Base-by-base conservation (phyloP, 2,888 invertebrate genomes). In the Lasioglossum zephyrum region DNA sequence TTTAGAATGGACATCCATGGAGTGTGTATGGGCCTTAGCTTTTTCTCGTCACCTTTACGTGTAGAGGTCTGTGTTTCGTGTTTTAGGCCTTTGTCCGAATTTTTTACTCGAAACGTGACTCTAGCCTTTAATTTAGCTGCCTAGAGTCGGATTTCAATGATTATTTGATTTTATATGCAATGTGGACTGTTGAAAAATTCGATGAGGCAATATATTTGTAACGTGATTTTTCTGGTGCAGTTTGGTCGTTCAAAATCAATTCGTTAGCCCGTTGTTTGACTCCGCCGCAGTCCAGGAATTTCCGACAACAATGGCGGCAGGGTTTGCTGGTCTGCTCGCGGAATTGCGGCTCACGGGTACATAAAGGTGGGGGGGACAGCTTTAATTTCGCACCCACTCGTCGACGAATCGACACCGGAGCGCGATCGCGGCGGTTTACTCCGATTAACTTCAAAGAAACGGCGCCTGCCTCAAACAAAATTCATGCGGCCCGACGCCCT, bases 401-500 rank as follows among this genome's bases (percentile, higher is more conserved):
- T 81, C 73, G 77, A 41, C 39, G 82, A 84, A 87, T 86, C 85
- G 76, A 73, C 84, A 73, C 66, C 76, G 41, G 69, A 69, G 69
- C 69, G 74, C 39, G 78, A 82, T 84, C 80, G 77, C 75, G 77
- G 53, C 76, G 84, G 69, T 90, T 89, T 85, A 82, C 86, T 77
- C 81, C 84, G 85, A 88, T 85, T 88, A 90, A 89, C 84, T 82
- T 89, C 84, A 85, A 87, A 87, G 82, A 84, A 78, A n/a, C 82
- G 72, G 72, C 86, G 66, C 57, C 78, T 63, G 18, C 78, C 69
- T 80, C 85, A 82, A 86, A 87, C 82, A 79, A 90, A 85, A 87
- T 91, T 90, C 82, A 82, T 89, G 82, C 84, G 69, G 79, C 78
- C 74, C 82, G 85, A 82, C 83, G 63, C 84, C 78, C 77, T 75